Conservation (phyloP, 2,113 vertebrate species). For the Vulpes lagopus region DNA sequence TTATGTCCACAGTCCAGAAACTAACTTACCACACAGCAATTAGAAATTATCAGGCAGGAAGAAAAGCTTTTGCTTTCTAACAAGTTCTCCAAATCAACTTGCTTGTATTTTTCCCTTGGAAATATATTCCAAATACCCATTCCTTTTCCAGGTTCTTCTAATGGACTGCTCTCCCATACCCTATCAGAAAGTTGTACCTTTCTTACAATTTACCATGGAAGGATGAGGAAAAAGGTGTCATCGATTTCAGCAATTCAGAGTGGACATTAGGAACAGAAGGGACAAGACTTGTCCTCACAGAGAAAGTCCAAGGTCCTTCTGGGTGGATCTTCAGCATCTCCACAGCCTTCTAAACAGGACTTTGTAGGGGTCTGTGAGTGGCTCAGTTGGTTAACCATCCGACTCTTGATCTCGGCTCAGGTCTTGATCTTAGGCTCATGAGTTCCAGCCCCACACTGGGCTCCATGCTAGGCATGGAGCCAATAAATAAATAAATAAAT, state of each 20-base stretch:
- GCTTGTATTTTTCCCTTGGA: neutral
- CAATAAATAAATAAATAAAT: neutral
- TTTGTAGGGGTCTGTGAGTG: neutral
- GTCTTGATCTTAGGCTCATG: neutral
- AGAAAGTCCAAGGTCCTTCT: neutral
- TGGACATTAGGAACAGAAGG: neutral
- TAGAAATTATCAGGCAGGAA: slow-evolving; percentile 23
- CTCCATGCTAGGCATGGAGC: neutral
- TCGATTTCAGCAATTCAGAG: neutral
- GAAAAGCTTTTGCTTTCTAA: slow-evolving; percentile 31
- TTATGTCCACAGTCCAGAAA: neutral
- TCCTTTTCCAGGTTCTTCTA: neutral
- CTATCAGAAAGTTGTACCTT: neutral
- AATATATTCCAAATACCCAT: neutral
- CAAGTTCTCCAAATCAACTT: neutral
- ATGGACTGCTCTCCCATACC: neutral
- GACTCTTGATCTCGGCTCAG: neutral
- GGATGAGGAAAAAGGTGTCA: neutral
- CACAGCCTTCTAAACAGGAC: neutral
- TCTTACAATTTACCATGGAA: slow-evolving; percentile 11
- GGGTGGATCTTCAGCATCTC: neutral
- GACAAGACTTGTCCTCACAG: neutral
- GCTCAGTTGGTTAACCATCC: neutral
- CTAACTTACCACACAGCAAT: neutral
- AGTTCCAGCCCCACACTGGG: neutral